These are phyloP conservation scores for Onychostoma macrolepis DNA, from an alignment of 2,113 vertebrate genomes.

Conservation along the genomic window DNA sequence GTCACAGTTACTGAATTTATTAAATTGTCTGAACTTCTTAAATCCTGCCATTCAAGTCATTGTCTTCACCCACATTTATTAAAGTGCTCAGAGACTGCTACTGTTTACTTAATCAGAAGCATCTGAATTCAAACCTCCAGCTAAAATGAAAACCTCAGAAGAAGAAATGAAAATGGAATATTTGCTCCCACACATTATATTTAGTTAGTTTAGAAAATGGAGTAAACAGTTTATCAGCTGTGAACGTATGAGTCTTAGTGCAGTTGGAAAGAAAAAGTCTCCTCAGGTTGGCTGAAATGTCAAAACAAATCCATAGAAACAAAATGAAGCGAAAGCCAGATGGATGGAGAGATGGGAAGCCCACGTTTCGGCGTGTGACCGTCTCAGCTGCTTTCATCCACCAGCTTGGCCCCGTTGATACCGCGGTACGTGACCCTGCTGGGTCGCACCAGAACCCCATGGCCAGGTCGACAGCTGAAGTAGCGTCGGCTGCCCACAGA, in stretches of 20 bases:
- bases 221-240: slow-evolving; percentile 21
- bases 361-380: neutral
- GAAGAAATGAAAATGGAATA: neutral
- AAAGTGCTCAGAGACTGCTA: slow-evolving; percentile 54
- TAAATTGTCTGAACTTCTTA: neutral
- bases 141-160: neutral
- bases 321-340: slow-evolving; percentile 31
- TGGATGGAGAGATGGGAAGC: neutral
- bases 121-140: neutral
- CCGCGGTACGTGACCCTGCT: slow-evolving; percentile 92
- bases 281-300: neutral
- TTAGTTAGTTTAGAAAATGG: neutral
- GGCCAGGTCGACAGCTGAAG: slow-evolving; percentile 85
- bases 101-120: slow-evolving; percentile 16
- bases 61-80: slow-evolving; percentile 34
- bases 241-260: neutral
- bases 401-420: slow-evolving; percentile 87
- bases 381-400: slow-evolving; percentile 80
- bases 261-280: neutral
- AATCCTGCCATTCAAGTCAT: slow-evolving; percentile 13
- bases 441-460: slow-evolving; percentile 90
- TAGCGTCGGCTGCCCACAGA: slow-evolving; percentile 86
- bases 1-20: neutral
- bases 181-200: neutral
- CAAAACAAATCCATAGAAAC: neutral